A percentile compares a stretch with the other conserved stretches of the same genome.
Evolutionary conservation across 2,888 invertebrate species (phyloP).

Genomic region (Sturmia bella): DNA sequence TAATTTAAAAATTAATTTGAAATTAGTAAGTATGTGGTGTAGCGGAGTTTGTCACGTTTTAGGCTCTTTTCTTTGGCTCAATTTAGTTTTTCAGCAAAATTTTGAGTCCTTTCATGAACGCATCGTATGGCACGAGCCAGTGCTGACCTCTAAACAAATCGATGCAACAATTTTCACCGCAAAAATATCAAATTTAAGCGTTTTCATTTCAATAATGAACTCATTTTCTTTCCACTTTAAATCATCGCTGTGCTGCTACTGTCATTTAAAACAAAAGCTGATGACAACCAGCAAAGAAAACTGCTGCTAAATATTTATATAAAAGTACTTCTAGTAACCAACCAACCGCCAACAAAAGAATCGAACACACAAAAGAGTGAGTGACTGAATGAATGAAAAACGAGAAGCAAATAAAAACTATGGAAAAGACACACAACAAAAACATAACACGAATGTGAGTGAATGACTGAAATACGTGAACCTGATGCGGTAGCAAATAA

Average conservation of each 20-base stretch:
- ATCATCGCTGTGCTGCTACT: background rate
- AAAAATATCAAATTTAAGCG: too few species aligned
- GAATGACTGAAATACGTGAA: constrained; percentile 42
- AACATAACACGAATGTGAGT: constrained; percentile 12
- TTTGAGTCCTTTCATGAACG: too few species aligned
- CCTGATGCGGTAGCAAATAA: constrained; percentile 53
- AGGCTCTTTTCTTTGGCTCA: too few species aligned
- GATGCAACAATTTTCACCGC: too few species aligned
- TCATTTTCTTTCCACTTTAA: too few species aligned
- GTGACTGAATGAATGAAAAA: constrained; percentile 1
- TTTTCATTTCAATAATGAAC: too few species aligned
- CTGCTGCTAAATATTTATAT: background rate
- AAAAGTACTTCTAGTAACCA: background rate
- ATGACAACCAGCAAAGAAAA: constrained; percentile 22
- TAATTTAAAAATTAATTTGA: too few species aligned
- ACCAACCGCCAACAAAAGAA: constrained; percentile 40
- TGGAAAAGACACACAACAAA: constrained; percentile 1
- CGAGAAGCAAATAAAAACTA: constrained; percentile 6
- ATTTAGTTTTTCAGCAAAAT: too few species aligned
- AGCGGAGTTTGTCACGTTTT: too few species aligned
- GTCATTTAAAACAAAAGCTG: background rate
- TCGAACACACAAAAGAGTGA: constrained; percentile 9
- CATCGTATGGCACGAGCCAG: too few species aligned
- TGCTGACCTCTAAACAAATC: too few species aligned
- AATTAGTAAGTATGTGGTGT: too few species aligned